Base-by-base conservation (phyloP, 2,888 invertebrate genomes). In the Drosophila nigricruria region DNA sequence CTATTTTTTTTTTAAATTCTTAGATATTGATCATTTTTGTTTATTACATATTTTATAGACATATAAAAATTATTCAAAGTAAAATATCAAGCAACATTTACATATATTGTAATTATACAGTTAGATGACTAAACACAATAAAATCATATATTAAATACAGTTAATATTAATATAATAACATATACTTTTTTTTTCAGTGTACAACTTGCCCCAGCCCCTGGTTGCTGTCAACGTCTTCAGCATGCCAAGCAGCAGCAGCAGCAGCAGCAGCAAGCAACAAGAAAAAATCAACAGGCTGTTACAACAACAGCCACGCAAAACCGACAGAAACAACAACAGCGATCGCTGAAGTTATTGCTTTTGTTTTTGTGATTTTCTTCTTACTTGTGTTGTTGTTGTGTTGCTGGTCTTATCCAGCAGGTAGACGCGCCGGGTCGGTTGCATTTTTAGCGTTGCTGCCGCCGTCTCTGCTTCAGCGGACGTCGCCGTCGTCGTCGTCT, bases 231-330 rank as follows among this genome's bases (percentile, higher is more conserved):
- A 43, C 47, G 18, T 64, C 32, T 59, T 74, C 20, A 36, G 40
- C 30, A 71, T 75, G 58, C 58, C 75, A 65, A 64, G 62, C 47
- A 52, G 54, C 58, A 52, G 54, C 59, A 53, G n/a, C n/a, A n/a
- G n/a, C n/a, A n/a, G n/a, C n/a, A n/a, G n/a, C n/a, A n/a, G n/a
- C n/a, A n/a, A n/a, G n/a, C n/a, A 73, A 60, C 64, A 64, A 61
- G 67, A 66, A 72, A 83, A 73, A 73, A 75, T 81, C 78, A 81
- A 81, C 81, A 83, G 77, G 65, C 81, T 71, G 49, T 58, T 66
- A 50, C 38, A 70, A 73, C 47, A 68, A 69, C 64, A 69, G 42
- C 38, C 18, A 40, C 45, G 23, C 42, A 56, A 56, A 42, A 61
- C 60, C n/a, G 53, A 50, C 66, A 50, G 34, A 9, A 42, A 61